Evolutionary conservation across 2,888 invertebrate species (phyloP).

Genomic region (Mesopsocus fuscifrons): DNA sequence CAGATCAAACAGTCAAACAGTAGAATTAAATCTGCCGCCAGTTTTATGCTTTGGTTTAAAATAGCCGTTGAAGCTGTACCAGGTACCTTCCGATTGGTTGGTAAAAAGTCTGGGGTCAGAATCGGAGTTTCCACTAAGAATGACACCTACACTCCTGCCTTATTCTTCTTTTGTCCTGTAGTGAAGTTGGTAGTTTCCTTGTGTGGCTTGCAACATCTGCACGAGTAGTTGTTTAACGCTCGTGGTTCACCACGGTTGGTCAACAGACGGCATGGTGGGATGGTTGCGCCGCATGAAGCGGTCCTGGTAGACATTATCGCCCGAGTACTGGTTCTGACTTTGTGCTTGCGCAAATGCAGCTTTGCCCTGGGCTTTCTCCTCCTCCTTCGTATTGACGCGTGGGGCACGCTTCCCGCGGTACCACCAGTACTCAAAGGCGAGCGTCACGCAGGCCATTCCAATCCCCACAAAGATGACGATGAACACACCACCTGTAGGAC

Average conservation of each 20-base stretch:
- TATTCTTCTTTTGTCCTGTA: too few species aligned
- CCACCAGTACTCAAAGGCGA: conserved; percentile 91
- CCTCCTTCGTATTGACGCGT: neutral
- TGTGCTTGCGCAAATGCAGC: neutral
- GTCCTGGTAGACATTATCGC: neutral
- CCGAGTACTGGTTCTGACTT: neutral
- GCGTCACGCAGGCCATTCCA: conserved; percentile 71
- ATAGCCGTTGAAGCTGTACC: too few species aligned
- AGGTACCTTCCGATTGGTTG: too few species aligned
- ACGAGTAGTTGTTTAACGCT: too few species aligned
- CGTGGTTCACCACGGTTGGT: conserved; percentile 8
- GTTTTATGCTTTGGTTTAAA: too few species aligned
- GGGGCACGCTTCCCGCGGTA: conserved; percentile 51
- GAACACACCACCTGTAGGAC: conserved; percentile 71
- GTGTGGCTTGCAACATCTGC: too few species aligned
- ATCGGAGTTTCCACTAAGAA: too few species aligned
- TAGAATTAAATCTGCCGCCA: too few species aligned
- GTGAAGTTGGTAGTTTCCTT: too few species aligned
- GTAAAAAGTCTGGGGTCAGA: too few species aligned
- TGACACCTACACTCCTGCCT: too few species aligned
- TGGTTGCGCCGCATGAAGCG: neutral
- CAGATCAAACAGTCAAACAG: too few species aligned
- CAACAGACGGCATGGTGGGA: neutral
- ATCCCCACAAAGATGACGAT: conserved; percentile 95
- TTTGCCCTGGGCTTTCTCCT: neutral